Evolutionary conservation across 2,888 invertebrate species (phyloP).

Genomic region (Caenorhabditis macrosperma): DNA sequence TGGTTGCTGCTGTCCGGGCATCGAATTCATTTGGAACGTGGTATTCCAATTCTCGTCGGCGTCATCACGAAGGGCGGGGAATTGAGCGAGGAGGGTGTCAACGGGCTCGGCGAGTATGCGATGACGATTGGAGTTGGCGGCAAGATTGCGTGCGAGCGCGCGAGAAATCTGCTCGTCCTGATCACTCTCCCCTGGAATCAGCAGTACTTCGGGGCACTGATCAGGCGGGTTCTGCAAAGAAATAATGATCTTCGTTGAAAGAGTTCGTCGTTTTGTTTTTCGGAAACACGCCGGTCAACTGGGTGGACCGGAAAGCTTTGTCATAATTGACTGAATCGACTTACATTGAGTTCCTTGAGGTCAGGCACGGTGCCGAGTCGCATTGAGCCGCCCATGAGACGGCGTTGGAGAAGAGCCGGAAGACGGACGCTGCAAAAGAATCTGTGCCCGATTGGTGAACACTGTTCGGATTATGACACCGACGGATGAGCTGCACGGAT

Average conservation of each 20-base stretch:
- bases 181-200: conserved; percentile 39
- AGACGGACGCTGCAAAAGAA: conserved; percentile 83
- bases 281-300: no score
- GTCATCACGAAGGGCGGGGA: conserved; percentile 47
- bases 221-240: conserved; percentile 39
- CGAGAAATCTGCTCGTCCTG: conserved; percentile 39
- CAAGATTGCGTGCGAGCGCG: conserved; percentile 30
- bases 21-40: conserved; percentile 40
- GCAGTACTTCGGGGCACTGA: conserved; percentile 38
- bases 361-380: conserved; percentile 59
- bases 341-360: conserved; percentile 48
- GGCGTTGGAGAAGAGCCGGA: conserved; percentile 85
- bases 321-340: no score
- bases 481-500: neutral
- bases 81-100: conserved; percentile 31
- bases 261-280: no score
- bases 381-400: conserved; percentile 71
- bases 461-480: no score
- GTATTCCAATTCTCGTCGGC: conserved; percentile 48
- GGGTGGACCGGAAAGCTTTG: no score
- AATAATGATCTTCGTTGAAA: neutral
- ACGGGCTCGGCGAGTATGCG: conserved; percentile 53
- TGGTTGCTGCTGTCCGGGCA: conserved; percentile 23
- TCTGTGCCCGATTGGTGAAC: conserved; percentile 11
- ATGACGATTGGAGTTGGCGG: conserved; percentile 19